Conservation (phyloP, 1,140 invertebrate genomes). For the Pogonomyrmex californicus region DNA sequence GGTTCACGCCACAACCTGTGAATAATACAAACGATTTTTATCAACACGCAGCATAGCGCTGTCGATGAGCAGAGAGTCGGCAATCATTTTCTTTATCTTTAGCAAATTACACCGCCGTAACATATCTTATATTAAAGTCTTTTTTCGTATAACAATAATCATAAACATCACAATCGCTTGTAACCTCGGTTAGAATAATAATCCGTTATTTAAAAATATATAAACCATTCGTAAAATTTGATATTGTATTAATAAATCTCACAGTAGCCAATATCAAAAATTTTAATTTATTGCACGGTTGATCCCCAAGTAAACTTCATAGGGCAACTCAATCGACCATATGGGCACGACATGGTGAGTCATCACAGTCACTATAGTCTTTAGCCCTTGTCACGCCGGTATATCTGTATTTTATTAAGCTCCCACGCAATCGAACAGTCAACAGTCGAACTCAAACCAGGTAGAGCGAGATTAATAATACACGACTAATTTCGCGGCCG, state of each 20-base stretch:
- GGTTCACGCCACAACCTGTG: neutral
- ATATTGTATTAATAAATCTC: neutral
- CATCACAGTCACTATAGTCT: slow-evolving; percentile 23
- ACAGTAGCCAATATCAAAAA: neutral
- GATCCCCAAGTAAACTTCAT: neutral
- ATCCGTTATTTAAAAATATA: neutral
- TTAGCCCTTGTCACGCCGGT: slow-evolving; percentile 17
- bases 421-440: slow-evolving; percentile 58
- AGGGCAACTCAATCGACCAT: slow-evolving; percentile 15
- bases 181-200: neutral
- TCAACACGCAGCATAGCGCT: no score
- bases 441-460: slow-evolving; percentile 43
- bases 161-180: neutral
- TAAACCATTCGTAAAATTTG: neutral
- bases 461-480: neutral
- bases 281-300: neutral
- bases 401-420: slow-evolving; percentile 59
- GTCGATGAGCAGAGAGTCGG: no score
- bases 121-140: neutral
- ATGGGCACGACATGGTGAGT: slow-evolving; percentile 50
- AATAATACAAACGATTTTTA: neutral
- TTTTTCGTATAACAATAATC: neutral
- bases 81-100: no score
- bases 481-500: slow-evolving; percentile 19
- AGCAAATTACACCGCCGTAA: no score